phyloP scores from a whole-genome alignment of 2,113 vertebrate species.

The Dermatemys mawii region DNA sequence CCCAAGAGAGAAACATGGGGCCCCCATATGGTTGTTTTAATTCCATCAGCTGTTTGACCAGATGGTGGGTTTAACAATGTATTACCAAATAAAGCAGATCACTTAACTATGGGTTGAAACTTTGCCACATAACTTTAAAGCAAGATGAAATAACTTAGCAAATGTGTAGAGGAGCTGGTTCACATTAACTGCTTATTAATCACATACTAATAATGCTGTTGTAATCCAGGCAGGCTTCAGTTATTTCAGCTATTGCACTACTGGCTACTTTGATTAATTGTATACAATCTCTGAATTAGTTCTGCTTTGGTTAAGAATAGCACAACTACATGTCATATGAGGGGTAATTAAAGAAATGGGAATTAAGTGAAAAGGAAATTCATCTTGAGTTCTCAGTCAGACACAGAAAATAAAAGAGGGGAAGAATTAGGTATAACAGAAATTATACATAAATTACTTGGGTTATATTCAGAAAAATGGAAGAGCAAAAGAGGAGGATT shows the following conservation, averaged over 20 bases:
- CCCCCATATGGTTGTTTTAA: slow-evolving; percentile 68
- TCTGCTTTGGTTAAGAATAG: slow-evolving; percentile 62
- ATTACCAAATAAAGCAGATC: slow-evolving; percentile 71
- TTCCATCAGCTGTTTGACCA: slow-evolving; percentile 73
- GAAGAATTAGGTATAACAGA: neutral
- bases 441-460: neutral
- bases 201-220: slow-evolving; percentile 58
- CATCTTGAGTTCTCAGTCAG: slow-evolving; percentile 4
- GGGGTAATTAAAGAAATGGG: slow-evolving; percentile 39
- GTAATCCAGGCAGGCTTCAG: slow-evolving; percentile 45
- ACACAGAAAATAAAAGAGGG: slow-evolving; percentile 8
- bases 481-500: neutral
- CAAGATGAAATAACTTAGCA: slow-evolving; percentile 63
- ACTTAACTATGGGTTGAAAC: slow-evolving; percentile 71
- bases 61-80: slow-evolving; percentile 74
- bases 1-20: slow-evolving; percentile 71
- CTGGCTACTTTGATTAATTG: slow-evolving; percentile 65
- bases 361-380: neutral
- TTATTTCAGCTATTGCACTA: slow-evolving; percentile 52
- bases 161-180: slow-evolving; percentile 52
- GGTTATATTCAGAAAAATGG: neutral
- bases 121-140: slow-evolving; percentile 63
- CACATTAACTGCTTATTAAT: slow-evolving; percentile 73
- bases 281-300: slow-evolving; percentile 37
- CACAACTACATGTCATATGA: slow-evolving; percentile 34